Evolutionary conservation across 2,113 vertebrate genomes (phyloP).

Genomic region (Syngnathus floridae): DNA sequence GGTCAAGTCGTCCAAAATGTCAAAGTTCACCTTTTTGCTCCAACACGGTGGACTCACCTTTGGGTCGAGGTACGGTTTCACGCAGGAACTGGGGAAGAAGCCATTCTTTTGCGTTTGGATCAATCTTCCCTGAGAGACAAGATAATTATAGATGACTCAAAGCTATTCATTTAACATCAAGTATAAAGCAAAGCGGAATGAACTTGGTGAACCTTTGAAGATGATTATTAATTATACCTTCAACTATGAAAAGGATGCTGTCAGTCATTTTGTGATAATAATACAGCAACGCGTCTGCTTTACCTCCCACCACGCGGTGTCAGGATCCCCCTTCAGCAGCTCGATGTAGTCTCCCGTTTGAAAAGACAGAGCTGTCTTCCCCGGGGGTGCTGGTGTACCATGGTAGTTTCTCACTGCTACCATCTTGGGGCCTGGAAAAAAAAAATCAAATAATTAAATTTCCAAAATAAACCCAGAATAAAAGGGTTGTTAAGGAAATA

Average conservation of each 20-base stretch:
- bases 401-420: slow-evolving; percentile 90
- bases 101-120: slow-evolving; percentile 84
- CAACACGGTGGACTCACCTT: slow-evolving; percentile 66
- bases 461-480: neutral
- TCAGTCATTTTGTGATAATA: neutral
- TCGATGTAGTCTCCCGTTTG: slow-evolving; percentile 90
- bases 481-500: neutral
- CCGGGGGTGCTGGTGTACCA: slow-evolving; percentile 78
- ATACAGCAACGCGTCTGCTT: neutral
- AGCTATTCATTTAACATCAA: no score
- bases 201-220: neutral
- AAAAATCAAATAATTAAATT: neutral
- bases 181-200: neutral
- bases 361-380: slow-evolving; percentile 81
- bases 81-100: slow-evolving; percentile 87
- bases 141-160: slow-evolving; percentile 3
- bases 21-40: neutral
- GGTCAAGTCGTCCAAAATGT: neutral
- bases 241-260: neutral
- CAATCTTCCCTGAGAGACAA: slow-evolving; percentile 77
- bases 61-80: slow-evolving; percentile 90
- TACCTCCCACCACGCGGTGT: slow-evolving; percentile 95
- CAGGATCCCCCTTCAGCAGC: slow-evolving; percentile 87
- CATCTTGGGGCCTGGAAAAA: slow-evolving; percentile 89
- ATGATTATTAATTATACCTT: neutral